phyloP scores from a whole-genome alignment of 2,888 invertebrate genomes.

The Leptura quadrifasciata region DNA sequence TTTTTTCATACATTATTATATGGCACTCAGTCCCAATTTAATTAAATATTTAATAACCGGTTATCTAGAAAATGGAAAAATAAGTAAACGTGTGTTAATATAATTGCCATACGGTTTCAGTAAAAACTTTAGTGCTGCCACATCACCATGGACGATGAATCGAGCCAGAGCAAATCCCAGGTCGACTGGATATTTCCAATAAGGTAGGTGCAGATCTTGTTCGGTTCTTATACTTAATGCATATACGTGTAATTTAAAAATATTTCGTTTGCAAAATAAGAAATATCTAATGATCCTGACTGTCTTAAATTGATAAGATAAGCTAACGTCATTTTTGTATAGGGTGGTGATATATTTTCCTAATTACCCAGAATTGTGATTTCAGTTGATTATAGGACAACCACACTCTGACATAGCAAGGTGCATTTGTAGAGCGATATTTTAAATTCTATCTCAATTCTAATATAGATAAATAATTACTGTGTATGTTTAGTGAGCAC shows the following conservation, averaged over 20 bases:
- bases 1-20: neutral
- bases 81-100: neutral
- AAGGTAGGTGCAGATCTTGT: neutral
- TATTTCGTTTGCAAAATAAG: too few relatives aligned
- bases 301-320: neutral
- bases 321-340: neutral
- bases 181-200: conserved; percentile 13
- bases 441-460: too few relatives aligned
- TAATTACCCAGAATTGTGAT: neutral
- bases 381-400: too few relatives aligned
- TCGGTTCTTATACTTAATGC: neutral
- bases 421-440: too few relatives aligned
- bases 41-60: neutral
- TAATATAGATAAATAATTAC: too few relatives aligned
- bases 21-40: neutral
- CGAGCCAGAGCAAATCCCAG: neutral
- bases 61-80: neutral
- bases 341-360: neutral
- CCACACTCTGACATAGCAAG: too few relatives aligned
- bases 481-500: too few relatives aligned
- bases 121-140: neutral
- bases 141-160: conserved; percentile 8
- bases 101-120: conserved; percentile 9
- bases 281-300: neutral
- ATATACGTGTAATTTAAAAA: neutral